phyloP scores from a whole-genome alignment of 2,113 vertebrate species.

The Carassius gibelio region DNA sequence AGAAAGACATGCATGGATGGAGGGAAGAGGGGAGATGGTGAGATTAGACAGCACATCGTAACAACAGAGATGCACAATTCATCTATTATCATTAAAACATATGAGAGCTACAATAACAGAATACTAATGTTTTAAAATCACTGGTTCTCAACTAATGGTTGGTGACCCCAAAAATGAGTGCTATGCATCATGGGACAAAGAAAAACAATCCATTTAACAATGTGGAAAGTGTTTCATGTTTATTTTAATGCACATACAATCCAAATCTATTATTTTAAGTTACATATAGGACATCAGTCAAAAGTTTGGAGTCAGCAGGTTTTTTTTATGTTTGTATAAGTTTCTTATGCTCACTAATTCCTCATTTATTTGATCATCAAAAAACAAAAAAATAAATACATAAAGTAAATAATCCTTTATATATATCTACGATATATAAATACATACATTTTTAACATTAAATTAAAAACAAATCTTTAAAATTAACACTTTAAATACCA shows the following conservation, averaged over 20 bases:
- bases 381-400: no score
- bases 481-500: no score
- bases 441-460: no score
- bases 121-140: constrained; percentile 17
- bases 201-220: neutral
- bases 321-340: no score
- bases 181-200: no score
- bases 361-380: no score
- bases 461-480: no score
- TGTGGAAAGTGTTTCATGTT: neutral
- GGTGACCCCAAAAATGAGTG: neutral
- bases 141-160: constrained; percentile 24
- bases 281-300: neutral
- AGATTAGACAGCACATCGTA: constrained; percentile 48
- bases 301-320: neutral
- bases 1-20: constrained; percentile 54
- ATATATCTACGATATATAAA: no score
- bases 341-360: no score
- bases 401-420: no score
- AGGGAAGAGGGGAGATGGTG: constrained; percentile 51
- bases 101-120: neutral
- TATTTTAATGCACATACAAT: neutral
- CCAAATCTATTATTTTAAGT: neutral
- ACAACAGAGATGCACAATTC: neutral
- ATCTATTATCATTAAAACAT: neutral